A percentile compares a stretch with the other conserved stretches of the same genome.
Conservation (phyloP, 2,888 invertebrate genomes). For the Drosophila subsilvestris region DNA sequence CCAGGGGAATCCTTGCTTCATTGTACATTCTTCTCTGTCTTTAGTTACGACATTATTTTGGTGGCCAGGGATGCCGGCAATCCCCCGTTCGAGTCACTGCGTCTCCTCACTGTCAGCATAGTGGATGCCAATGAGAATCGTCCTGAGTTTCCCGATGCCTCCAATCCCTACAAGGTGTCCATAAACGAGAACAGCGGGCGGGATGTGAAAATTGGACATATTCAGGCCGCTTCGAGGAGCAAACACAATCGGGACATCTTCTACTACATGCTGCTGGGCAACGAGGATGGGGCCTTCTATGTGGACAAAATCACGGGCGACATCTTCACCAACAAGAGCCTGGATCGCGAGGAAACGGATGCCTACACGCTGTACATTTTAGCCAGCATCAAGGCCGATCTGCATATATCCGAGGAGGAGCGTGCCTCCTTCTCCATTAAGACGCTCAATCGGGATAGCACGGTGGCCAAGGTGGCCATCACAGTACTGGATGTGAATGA, state of each 20-base stretch:
- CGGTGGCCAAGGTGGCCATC: constrained; percentile 89
- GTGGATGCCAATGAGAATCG: constrained; percentile 93
- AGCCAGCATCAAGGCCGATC: constrained; percentile 93
- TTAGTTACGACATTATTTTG: constrained; percentile 87
- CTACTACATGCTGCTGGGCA: constrained; percentile 92
- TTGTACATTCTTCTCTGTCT: background rate
- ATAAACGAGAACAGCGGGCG: constrained; percentile 89
- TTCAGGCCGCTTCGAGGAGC: constrained; percentile 86
- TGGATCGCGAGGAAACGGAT: constrained; percentile 91
- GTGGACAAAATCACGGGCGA: constrained; percentile 92
- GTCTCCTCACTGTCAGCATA: constrained; percentile 89
- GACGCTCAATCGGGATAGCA: constrained; percentile 86
- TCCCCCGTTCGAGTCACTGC: constrained; percentile 91
- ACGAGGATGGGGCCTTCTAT: constrained; percentile 90
- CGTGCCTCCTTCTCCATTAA: constrained; percentile 84
- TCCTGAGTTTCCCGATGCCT: constrained; percentile 89
- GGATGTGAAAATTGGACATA: constrained; percentile 87
- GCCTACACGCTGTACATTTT: constrained; percentile 91
- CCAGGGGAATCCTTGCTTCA: background rate
- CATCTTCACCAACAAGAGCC: constrained; percentile 90
- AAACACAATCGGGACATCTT: constrained; percentile 93
- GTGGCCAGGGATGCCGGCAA: constrained; percentile 93
- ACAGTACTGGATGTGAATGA: constrained; percentile 93
- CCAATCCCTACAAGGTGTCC: constrained; percentile 88
- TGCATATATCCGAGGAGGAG: constrained; percentile 86